Evolutionary conservation across 2,113 vertebrate genomes (phyloP).

Genomic region (Phyllostomus hastatus): DNA sequence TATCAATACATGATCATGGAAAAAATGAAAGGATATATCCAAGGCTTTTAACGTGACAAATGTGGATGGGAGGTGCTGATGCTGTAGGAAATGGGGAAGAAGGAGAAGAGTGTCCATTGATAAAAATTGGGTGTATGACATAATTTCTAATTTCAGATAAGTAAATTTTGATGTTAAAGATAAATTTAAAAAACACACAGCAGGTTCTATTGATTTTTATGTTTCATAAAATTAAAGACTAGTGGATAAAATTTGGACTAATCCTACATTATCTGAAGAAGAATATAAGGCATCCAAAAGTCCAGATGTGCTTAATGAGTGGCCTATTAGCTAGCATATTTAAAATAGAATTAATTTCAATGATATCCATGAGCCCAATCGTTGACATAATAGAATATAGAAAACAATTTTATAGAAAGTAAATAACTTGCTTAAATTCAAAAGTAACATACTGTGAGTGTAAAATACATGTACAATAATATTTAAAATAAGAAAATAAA

Average conservation of each 20-base stretch:
- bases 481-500: neutral
- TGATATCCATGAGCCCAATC: neutral
- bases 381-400: neutral
- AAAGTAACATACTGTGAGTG: neutral
- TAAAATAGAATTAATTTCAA: neutral
- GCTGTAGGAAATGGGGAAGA: neutral
- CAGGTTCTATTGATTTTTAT: neutral
- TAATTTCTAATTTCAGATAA: neutral
- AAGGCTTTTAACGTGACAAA: neutral
- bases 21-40: neutral
- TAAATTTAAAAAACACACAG: neutral
- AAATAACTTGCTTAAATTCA: neutral
- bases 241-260: neutral
- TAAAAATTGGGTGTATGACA: neutral
- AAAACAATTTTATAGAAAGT: neutral
- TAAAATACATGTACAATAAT: neutral
- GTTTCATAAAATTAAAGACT: neutral
- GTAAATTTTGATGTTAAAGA: neutral
- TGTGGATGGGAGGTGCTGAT: neutral
- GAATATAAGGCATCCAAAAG: neutral
- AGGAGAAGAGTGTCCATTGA: neutral
- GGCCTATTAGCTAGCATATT: neutral
- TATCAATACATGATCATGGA: neutral
- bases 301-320: neutral
- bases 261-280: neutral